phyloP scores from a whole-genome alignment of 2,797 vertebrate species.

The Cyprinella venusta region DNA sequence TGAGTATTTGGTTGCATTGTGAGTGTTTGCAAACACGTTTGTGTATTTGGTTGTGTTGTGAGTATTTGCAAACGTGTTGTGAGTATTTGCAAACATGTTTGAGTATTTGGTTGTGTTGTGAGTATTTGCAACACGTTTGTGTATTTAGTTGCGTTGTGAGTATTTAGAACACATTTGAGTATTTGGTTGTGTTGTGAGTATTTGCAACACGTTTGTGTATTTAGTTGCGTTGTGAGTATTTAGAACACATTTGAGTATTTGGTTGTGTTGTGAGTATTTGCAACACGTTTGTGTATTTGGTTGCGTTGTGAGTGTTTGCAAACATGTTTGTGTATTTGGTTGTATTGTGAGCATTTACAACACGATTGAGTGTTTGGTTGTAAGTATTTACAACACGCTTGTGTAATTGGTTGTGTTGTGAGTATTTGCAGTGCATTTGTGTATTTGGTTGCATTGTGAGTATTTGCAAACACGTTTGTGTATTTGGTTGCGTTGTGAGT shows the following conservation, averaged over 20 bases:
- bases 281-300: no score
- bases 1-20: neutral
- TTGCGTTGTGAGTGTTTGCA: no score
- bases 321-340: rapidly evolving
- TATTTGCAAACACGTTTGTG: neutral
- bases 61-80: neutral
- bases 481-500: neutral
- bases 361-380: no score
- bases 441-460: neutral
- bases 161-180: neutral
- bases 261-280: neutral
- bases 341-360: no score
- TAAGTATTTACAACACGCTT: no score
- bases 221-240: neutral
- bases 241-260: no score
- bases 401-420: no score
- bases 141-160: neutral
- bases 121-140: rapidly evolving
- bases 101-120: no score
- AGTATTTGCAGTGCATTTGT: no score
- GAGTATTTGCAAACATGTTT: neutral
- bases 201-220: rapidly evolving
- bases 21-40: no score
- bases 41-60: no score
- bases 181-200: neutral